Base-by-base conservation (phyloP, 2,113 vertebrate genomes). In the Grammomys surdaster region DNA sequence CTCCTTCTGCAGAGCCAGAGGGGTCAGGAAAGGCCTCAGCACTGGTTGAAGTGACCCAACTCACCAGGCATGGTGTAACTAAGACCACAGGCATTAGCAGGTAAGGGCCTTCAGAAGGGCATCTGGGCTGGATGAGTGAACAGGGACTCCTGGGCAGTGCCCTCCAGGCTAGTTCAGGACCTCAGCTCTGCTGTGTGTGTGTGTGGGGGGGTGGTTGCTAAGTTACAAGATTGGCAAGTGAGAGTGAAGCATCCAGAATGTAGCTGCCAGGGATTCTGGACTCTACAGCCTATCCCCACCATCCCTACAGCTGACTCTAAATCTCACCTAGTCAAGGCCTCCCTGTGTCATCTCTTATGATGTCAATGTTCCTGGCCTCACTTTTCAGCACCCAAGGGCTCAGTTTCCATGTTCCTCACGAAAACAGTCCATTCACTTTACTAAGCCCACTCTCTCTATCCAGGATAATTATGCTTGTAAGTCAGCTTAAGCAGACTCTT, bases 381-480 rank as follows among this genome's bases (percentile, higher is more conserved):
- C 51, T 0, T 5, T 8, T 22, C 1, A 20, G 24, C 4, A 7
- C 0, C 0, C 0, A 11, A 26, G 60, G 84, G 10, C 17, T 24
- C 19, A 69, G 6, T 1, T 88, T 0, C 33, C 14, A 10, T 2
- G 1, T 20, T 33, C 36, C 31, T 48, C 43, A 2, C 3, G 0
- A 40, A 54, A 77, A 36, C 0, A 1, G 14, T 33, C 20, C 11
- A 0, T 2, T 14, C 6, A 4, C 11, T 19, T 17, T 56, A 26
- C 8, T 4, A 22, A 12, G 24, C 17, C 13, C 2, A 6, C 19
- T n/a, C 1, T 16, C 0, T 28, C 58, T 31, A 10, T 77, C 46
- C 4, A 65, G 40, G 69, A 0, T 5, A 20, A 63, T 16, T 5
- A 0, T 0, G 11, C 1, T 20, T 0, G 11, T 28, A 88, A 51